These are phyloP conservation scores for Phengaris alcon DNA, from an alignment of 2,888 invertebrate genomes.

Conservation along the genomic window DNA sequence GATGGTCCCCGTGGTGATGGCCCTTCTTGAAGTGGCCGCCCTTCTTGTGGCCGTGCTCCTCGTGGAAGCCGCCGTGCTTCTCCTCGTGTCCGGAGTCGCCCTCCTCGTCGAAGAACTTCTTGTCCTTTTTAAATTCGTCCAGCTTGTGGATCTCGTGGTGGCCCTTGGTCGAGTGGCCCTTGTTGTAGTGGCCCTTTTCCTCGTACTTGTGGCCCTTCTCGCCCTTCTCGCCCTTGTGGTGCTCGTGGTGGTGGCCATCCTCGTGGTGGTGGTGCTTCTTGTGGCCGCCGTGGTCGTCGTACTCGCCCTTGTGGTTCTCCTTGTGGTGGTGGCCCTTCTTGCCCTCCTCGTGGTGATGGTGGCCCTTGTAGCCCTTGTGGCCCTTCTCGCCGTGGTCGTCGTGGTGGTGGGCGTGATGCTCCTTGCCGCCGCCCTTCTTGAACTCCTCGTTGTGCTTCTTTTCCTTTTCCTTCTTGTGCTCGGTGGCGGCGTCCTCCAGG, in stretches of 20 bases:
- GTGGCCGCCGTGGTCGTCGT: conserved; percentile 81
- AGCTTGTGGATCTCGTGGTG: conserved; percentile 91
- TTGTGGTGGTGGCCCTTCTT: conserved; percentile 87
- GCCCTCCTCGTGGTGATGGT: conserved; percentile 83
- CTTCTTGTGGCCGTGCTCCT: conserved; percentile 89
- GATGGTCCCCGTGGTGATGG: conserved; percentile 87
- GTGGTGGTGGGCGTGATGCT: conserved; percentile 82
- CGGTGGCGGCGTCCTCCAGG: conserved; percentile 63
- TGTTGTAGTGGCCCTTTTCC: conserved; percentile 87
- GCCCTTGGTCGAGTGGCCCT: conserved; percentile 92
- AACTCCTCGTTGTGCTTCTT: conserved; percentile 70
- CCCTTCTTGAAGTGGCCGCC: conserved; percentile 90
- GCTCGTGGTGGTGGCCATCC: conserved; percentile 82
- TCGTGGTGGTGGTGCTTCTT: conserved; percentile 82
- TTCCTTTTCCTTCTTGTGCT: conserved; percentile 75
- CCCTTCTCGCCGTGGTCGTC: conserved; percentile 84
- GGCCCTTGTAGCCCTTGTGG: conserved; percentile 84
- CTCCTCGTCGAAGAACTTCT: conserved; percentile 91
- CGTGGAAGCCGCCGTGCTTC: conserved; percentile 89
- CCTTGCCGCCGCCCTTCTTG: conserved; percentile 83
- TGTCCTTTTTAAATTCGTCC: conserved; percentile 92
- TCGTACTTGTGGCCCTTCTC: conserved; percentile 83
- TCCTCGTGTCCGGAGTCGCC: conserved; percentile 90
- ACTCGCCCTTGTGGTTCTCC: conserved; percentile 81
- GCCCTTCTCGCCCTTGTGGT: conserved; percentile 83